A percentile compares a stretch with the other conserved stretches of the same genome.
Conservation (phyloP, 92 coral and sea anemone genomes). For the Bergia sp. region DNA sequence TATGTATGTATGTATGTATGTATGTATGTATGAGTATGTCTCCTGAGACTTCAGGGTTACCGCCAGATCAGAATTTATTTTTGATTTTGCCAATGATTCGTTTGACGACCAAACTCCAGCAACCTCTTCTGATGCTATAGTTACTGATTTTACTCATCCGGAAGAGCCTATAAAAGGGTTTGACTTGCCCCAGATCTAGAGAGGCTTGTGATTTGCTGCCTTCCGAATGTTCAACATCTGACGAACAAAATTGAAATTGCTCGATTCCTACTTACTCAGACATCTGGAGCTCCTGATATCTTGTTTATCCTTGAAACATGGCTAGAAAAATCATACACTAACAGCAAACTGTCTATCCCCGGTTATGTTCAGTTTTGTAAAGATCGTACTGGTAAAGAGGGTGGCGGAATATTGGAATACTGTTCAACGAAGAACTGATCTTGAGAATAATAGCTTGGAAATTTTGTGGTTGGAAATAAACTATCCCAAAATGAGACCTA, state of each 20-base stretch:
- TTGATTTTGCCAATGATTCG: too few relatives aligned
- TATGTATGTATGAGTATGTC: too few relatives aligned
- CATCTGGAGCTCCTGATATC: not conserved
- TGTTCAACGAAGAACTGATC: slow-evolving; percentile 7
- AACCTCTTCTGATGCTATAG: too few relatives aligned
- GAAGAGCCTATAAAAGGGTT: too few relatives aligned
- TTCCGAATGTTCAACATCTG: not conserved
- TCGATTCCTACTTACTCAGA: not conserved
- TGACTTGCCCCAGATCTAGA: too few relatives aligned
- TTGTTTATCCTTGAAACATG: not conserved
- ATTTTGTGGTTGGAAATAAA: slow-evolving; percentile 39
- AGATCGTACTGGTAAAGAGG: not conserved
- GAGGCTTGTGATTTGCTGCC: too few relatives aligned
- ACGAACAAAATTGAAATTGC: slow-evolving; percentile 17
- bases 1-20: too few relatives aligned
- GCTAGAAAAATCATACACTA: not conserved
- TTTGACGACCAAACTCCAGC: too few relatives aligned
- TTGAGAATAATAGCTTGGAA: not conserved
- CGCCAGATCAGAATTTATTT: too few relatives aligned
- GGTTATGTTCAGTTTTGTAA: not conserved
- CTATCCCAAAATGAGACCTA: slow-evolving; percentile 32
- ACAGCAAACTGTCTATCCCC: not conserved
- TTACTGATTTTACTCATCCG: too few relatives aligned
- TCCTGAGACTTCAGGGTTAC: too few relatives aligned
- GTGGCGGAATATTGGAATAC: not conserved